These are phyloP conservation scores for Lampris megalopsis DNA, from an alignment of 2,113 vertebrate genomes.

Conservation along the genomic window DNA sequence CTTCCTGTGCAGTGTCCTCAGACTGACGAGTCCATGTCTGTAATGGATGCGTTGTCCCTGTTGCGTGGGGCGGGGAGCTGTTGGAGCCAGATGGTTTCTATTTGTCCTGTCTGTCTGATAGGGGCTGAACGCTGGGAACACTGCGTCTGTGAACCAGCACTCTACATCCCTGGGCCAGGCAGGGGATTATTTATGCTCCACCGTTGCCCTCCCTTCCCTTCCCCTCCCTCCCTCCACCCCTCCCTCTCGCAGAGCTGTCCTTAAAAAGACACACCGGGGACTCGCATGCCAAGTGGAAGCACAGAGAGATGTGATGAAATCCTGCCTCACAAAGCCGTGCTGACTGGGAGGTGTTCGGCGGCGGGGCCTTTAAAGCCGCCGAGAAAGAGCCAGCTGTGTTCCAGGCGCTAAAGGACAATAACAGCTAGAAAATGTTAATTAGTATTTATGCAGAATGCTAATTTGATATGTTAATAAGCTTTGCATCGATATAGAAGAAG, in stretches of 20 bases:
- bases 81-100: constrained; percentile 89
- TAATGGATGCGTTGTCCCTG: constrained; percentile 85
- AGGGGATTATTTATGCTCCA: constrained; percentile 81
- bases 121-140: constrained; percentile 84
- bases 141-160: constrained; percentile 73
- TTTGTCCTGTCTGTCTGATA: constrained; percentile 89
- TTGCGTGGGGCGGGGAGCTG: constrained; percentile 69
- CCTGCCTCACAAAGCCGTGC: constrained; percentile 30
- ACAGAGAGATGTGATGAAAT: constrained; percentile 50
- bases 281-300: constrained; percentile 37
- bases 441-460: constrained; percentile 17
- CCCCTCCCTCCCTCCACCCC: constrained; percentile 45
- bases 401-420: constrained; percentile 24
- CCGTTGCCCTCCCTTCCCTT: constrained; percentile 50
- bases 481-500: constrained; percentile 3
- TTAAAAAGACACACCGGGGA: constrained; percentile 64
- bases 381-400: constrained; percentile 18
- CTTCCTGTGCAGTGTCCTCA: constrained; percentile 7
- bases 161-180: constrained; percentile 83
- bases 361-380: background rate
- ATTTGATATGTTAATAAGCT: constrained; percentile 23
- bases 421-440: background rate
- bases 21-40: constrained; percentile 64
- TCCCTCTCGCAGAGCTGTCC: constrained; percentile 53
- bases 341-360: constrained; percentile 23